A percentile compares a stretch with the other conserved stretches of the same genome.
Evolutionary conservation across 2,797 vertebrate species (phyloP).

Genomic region (Corythornis leucogaster): DNA sequence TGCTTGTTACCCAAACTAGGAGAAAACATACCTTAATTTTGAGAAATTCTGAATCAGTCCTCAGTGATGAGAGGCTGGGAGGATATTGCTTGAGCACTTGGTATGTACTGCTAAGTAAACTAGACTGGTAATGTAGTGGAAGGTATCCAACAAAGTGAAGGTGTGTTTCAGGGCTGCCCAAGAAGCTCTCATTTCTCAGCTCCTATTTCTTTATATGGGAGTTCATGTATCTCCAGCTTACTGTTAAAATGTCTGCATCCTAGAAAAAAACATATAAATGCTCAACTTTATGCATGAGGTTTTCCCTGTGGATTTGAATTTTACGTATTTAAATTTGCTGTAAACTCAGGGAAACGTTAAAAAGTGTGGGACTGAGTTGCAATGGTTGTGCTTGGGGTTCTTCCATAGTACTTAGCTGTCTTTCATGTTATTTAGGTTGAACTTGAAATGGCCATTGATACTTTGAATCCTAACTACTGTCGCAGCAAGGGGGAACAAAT

Average conservation of each 20-base stretch:
- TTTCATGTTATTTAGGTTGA: constrained; percentile 84
- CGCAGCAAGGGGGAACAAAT: constrained; percentile 99
- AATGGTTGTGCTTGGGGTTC: not conserved
- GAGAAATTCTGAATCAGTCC: not conserved
- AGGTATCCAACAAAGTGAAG: not conserved
- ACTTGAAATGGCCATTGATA: constrained; percentile 92
- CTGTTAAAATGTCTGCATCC: not conserved
- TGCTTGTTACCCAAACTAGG: not conserved
- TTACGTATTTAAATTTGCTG: not conserved
- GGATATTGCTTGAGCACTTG: not conserved
- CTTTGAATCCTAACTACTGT: constrained; percentile 94
- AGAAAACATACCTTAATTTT: not conserved
- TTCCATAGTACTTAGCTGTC: not conserved
- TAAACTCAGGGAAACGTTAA: not conserved
- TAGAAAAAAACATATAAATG: not conserved
- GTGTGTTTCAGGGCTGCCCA: not conserved
- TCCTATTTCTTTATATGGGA: not conserved
- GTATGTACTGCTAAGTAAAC: not conserved
- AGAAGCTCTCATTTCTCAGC: not conserved
- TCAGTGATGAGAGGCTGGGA: not conserved
- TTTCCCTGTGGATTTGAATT: not conserved
- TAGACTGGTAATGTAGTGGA: not conserved
- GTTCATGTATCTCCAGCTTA: not conserved
- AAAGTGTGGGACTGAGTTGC: not conserved
- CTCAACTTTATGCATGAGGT: not conserved